A percentile compares a stretch with the other conserved stretches of the same genome.
Evolutionary conservation across 64 coral and sea anemone species (phyloP).

Genomic region (Acropora yongei): DNA sequence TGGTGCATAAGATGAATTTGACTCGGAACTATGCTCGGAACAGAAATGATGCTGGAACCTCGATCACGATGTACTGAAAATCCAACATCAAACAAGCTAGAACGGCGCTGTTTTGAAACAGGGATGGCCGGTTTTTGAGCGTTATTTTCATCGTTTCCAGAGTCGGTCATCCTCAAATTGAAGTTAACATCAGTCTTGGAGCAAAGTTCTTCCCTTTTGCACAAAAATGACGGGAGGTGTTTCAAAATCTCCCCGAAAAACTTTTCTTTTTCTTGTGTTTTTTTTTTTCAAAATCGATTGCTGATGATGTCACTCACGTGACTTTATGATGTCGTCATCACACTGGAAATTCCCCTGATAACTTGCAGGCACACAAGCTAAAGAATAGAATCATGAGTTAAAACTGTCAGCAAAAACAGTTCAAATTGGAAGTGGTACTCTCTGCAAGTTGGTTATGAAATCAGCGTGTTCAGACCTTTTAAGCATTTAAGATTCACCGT

Average conservation of each 20-base stretch:
- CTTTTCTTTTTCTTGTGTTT: not conserved
- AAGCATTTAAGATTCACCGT: too few relatives aligned
- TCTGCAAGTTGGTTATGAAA: too few relatives aligned
- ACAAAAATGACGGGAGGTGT: not conserved
- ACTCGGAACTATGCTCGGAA: slow-evolving; percentile 84
- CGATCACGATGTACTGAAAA: slow-evolving; percentile 83
- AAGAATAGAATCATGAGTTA: not conserved
- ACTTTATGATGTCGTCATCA: slow-evolving; percentile 7
- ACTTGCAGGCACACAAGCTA: too few relatives aligned
- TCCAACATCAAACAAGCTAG: slow-evolving; percentile 95
- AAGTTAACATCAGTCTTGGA: not conserved
- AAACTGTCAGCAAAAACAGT: not conserved
- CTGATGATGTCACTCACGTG: slow-evolving; percentile 14
- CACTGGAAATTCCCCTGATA: not conserved
- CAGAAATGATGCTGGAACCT: slow-evolving; percentile 87
- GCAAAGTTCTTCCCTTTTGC: not conserved
- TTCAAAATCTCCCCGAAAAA: not conserved
- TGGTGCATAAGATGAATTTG: slow-evolving; percentile 59
- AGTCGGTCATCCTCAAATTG: not conserved
- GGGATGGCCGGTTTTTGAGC: not conserved
- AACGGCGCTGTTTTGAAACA: slow-evolving; percentile 43
- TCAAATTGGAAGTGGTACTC: too few relatives aligned
- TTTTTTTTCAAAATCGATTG: not conserved
- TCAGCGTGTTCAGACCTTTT: too few relatives aligned
- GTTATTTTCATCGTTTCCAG: not conserved